A percentile compares a stretch with the other conserved stretches of the same genome.
Evolutionary conservation across 1,140 invertebrate genomes (phyloP).

Genomic region (Ooceraea biroi): DNA sequence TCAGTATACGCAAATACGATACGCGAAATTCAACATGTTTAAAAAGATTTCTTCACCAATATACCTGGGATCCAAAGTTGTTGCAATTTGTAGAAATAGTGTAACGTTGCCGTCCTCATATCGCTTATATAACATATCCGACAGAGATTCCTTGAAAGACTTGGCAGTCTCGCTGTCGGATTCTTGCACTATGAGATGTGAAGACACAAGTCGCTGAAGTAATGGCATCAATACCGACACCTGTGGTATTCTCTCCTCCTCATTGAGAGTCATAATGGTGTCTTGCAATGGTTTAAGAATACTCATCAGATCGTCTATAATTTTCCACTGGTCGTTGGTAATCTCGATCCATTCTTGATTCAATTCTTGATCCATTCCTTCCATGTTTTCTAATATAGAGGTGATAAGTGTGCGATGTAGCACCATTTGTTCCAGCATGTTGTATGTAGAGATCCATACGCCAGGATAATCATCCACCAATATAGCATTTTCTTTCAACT

Average conservation of each 20-base stretch:
- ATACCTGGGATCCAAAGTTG: conserved; percentile 86
- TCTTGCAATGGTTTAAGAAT: conserved; percentile 87
- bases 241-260: conserved; percentile 87
- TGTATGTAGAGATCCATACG: conserved; percentile 87
- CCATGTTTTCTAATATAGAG: conserved; percentile 80
- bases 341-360: no score
- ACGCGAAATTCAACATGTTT: no score
- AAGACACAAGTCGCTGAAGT: conserved; percentile 86
- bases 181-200: conserved; percentile 86
- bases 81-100: conserved; percentile 85
- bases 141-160: conserved; percentile 84
- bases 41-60: conserved; percentile 8
- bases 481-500: conserved; percentile 84
- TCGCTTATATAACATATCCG: conserved; percentile 83
- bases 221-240: conserved; percentile 87
- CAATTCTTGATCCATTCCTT: conserved; percentile 78
- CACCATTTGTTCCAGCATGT: conserved; percentile 86
- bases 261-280: conserved; percentile 86
- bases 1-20: background rate
- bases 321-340: conserved; percentile 84
- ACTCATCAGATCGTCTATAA: conserved; percentile 85
- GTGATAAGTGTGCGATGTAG: conserved; percentile 80
- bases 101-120: conserved; percentile 84
- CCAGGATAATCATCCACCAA: conserved; percentile 84
- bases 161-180: conserved; percentile 82